These are phyloP conservation scores for Dryomyza anilis DNA, from an alignment of 2,888 invertebrate species.

Conservation along the genomic window DNA sequence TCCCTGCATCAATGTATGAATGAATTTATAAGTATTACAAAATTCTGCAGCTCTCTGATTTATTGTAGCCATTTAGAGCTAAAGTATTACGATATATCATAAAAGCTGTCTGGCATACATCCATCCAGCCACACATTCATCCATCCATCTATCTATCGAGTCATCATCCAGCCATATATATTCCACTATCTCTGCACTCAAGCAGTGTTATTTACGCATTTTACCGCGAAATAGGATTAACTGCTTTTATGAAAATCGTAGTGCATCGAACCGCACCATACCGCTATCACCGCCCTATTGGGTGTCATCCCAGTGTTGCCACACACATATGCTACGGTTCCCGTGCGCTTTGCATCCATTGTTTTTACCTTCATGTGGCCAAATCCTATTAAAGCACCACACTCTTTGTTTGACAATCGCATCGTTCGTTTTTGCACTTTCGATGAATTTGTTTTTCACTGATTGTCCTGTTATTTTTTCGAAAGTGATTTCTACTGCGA, in stretches of 20 bases:
- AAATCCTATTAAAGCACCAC: constrained; percentile 18
- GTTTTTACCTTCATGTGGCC: constrained; percentile 6
- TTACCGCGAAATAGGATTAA: constrained; percentile 59
- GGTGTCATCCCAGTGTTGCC: too few relatives aligned
- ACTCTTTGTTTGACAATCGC: too few relatives aligned
- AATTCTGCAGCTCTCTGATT: too few relatives aligned
- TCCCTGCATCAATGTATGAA: too few relatives aligned
- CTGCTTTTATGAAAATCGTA: constrained; percentile 39
- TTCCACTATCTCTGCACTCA: constrained; percentile 24
- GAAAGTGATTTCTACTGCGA: background rate
- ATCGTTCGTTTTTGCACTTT: background rate
- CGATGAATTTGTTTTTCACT: background rate
- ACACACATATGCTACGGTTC: constrained; percentile 16
- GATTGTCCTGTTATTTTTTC: background rate
- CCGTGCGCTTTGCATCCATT: background rate
- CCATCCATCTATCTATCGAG: background rate
- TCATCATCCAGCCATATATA: background rate
- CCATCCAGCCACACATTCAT: background rate
- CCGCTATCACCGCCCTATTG: background rate
- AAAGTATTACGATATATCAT: too few relatives aligned
- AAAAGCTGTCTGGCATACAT: background rate
- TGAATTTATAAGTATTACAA: too few relatives aligned
- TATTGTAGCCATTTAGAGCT: too few relatives aligned
- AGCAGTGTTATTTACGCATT: constrained; percentile 50
- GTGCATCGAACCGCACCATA: background rate